Base-by-base conservation (phyloP, 1,140 invertebrate species). In the Solenopsis invicta region DNA sequence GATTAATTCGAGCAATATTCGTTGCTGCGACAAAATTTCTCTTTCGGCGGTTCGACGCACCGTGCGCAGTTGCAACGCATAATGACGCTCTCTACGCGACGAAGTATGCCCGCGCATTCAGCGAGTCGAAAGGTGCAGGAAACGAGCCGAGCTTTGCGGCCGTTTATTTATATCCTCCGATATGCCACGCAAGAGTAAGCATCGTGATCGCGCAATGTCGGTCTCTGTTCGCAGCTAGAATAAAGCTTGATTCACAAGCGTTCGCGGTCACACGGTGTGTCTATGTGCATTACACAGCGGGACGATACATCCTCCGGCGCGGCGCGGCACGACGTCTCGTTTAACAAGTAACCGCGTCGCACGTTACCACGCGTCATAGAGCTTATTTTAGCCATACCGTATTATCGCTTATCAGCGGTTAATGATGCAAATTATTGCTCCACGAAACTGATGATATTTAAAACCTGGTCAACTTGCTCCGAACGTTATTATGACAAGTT, bases 161-260 rank as follows among this genome's bases (percentile, higher is more conserved):
- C 76, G 84, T 86, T 88, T 91, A 91, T 92, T 90, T 91, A 89
- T 90, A 92, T 88, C 87, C 89, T 85, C 72, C 67, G 87, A 88
- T 88, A 88, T 81, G 90, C 87, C 72, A 87, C 61, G 90, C 90
- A 89, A 89, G 91, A 87, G 85, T 89, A 92, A 90, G 90, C 89
- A 90, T 86, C 89, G 89, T 89, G 87, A 92, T 92, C 86, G 91
- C 86, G 91, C 91, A 87, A 91, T 80, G 90, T 87, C 89, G 88
- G 77, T 87, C 76, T 87, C 61, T 76, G 67, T 67, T 81, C 64
- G 62, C 50, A 29, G 37, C 37, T 61, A 37, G 50, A 61, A 64
- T 87, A 66, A 90, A 89, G 88, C 56, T 66, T 34, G 52, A 77
- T 80, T 91, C 84, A 90, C 78, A 71, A 71, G 37, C 13, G 52